These are phyloP conservation scores for Fissipunctia ypsillon DNA, from an alignment of 2,888 invertebrate species.

Conservation along the genomic window DNA sequence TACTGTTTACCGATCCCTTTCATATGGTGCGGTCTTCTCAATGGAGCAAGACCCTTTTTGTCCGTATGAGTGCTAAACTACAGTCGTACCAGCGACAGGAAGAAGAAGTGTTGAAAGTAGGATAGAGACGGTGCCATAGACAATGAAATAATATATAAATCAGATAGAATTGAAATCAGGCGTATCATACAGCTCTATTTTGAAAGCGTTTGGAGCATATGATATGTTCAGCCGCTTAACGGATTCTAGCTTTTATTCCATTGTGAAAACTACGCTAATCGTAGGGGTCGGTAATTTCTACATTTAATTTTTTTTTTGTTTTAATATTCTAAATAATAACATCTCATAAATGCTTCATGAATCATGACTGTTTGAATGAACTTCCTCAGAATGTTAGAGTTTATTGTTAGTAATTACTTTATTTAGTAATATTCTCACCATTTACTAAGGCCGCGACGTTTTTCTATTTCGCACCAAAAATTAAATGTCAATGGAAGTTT, in stretches of 20 bases:
- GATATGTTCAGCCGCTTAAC: neutral
- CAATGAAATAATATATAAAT: neutral
- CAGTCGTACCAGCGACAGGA: too few species aligned
- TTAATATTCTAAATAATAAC: constrained; percentile 9
- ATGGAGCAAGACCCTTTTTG: neutral
- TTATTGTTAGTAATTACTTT: constrained; percentile 35
- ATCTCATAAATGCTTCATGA: constrained; percentile 47
- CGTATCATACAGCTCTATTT: neutral
- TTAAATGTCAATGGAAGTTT: constrained; percentile 67
- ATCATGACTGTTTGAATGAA: constrained; percentile 35
- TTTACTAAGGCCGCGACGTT: constrained; percentile 53
- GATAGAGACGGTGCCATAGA: neutral
- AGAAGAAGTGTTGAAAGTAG: neutral
- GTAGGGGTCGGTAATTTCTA: constrained; percentile 22
- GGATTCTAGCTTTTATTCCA: neutral
- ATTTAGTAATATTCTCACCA: constrained; percentile 47
- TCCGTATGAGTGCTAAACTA: neutral
- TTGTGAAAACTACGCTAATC: neutral
- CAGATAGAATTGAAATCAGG: neutral
- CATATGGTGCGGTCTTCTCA: neutral
- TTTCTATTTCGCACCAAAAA: constrained; percentile 76
- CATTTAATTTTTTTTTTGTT: constrained; percentile 18
- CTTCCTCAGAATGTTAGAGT: constrained; percentile 41
- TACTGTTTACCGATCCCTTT: constrained; percentile 25
- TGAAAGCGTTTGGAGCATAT: neutral